Conservation (phyloP, 2,888 invertebrate genomes). For the Halictus quadricinctus region DNA sequence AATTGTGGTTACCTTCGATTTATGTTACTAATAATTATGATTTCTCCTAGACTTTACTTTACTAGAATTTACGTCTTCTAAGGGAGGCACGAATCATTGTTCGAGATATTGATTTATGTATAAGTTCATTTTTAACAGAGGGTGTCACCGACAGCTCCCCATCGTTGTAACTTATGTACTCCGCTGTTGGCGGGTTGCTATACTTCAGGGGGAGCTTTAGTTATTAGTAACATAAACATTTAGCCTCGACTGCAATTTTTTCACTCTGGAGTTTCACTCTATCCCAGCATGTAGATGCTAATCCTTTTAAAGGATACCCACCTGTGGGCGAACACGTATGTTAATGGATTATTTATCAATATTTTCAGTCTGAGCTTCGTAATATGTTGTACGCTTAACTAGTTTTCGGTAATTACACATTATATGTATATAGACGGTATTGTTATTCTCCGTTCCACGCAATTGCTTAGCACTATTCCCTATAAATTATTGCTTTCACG, state of each 20-base stretch:
- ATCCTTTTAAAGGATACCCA: neutral
- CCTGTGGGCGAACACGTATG: neutral
- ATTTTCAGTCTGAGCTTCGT: conserved; percentile 25
- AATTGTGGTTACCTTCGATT: neutral
- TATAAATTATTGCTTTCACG: conserved; percentile 21
- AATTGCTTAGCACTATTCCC: conserved; percentile 3
- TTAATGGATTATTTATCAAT: conserved; percentile 6
- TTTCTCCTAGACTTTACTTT: neutral
- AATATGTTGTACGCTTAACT: neutral
- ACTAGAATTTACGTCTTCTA: neutral
- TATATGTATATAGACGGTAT: neutral
- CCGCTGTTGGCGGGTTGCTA: neutral
- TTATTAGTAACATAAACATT: neutral
- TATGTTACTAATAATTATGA: neutral
- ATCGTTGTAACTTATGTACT: neutral
- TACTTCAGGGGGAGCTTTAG: neutral
- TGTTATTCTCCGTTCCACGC: neutral
- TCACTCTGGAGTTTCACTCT: neutral
- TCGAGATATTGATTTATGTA: too few species aligned
- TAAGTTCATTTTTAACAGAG: too few species aligned
- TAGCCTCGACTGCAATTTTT: neutral
- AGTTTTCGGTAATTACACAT: neutral
- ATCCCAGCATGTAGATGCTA: neutral
- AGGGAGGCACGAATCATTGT: too few species aligned
- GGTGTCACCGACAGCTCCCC: too few species aligned